Base-by-base conservation (phyloP, 2,113 vertebrate species). In the Ammodytes marinus region DNA sequence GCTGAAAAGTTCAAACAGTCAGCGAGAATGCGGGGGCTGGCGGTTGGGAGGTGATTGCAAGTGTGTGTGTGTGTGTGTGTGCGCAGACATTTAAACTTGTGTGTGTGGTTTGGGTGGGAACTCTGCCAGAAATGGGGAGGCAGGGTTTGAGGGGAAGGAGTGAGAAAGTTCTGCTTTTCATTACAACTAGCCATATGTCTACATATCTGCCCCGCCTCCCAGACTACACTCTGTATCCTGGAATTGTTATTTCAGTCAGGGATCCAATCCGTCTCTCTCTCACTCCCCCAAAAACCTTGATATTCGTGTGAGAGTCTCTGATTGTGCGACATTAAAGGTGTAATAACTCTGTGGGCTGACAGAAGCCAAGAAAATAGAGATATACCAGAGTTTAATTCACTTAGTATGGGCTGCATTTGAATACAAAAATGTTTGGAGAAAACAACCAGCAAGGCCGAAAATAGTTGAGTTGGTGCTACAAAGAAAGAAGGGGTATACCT, bases 141-240 rank as follows among this genome's bases (percentile, higher is more conserved):
- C 82, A 79, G 85, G 69, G 82, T 88, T 78, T 82, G 12, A 50
- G 80, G 80, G 92, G 90, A 85, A 5, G 49, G 69, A 93, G 83
- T 81, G 82, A 90, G 85, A 88, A 88, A 76, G 92, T 86, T 94
- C 92, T 94, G 92, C 83, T 93, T 93, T 93, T 94, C 91, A 94
- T 94, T 93, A 93, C 91, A 92, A 90, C 83, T 87, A 80, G 76
- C 73, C 86, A 90, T 91, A 92, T 82, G 86, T 91, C 88, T 80
- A 83, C 86, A 80, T 88, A 82, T 83, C 81, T 79, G 86, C 78
- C 68, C 91, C 78, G 63, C 90, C 92, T 90, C 85, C 84, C 69
- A 79, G 77, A 85, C 87, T 89, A 75, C 79, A 67, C 84, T 87
- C 71, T 74, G 53, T 87, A 91, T 90, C 91, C 90, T 92, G 89